Evolutionary conservation across 1,140 invertebrate genomes (phyloP).

Genomic region (Hermatobates lingyangjiaoensis): DNA sequence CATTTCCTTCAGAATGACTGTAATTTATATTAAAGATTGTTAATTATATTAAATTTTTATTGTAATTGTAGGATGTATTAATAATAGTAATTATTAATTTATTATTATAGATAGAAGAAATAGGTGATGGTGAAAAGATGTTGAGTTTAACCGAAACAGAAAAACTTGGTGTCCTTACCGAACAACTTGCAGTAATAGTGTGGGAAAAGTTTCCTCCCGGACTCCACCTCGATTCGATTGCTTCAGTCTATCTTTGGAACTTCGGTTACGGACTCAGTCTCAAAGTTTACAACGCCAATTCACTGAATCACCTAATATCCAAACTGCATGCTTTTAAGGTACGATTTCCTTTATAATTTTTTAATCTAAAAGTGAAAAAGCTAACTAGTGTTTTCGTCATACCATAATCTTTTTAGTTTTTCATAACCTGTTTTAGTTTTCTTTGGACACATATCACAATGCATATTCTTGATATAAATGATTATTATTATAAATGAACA

Average conservation of each 20-base stretch:
- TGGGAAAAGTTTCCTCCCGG: constrained; percentile 23
- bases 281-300: constrained; percentile 30
- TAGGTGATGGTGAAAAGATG: constrained; percentile 32
- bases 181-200: constrained; percentile 34
- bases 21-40: background rate
- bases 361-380: too few relatives aligned
- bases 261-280: constrained; percentile 38
- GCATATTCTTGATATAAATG: background rate
- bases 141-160: constrained; percentile 33
- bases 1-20: background rate
- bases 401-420: background rate
- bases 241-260: constrained; percentile 30
- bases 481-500: background rate
- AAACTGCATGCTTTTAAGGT: constrained; percentile 33
- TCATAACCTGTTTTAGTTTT: background rate
- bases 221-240: constrained; percentile 27
- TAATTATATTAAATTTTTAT: background rate
- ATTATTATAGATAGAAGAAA: constrained; percentile 30
- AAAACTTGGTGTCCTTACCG: constrained; percentile 31
- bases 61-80: background rate
- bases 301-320: constrained; percentile 30
- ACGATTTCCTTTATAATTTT: constrained; percentile 3
- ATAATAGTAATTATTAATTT: background rate
- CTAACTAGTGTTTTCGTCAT: background rate
- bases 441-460: background rate